A percentile compares a stretch with the other conserved stretches of the same genome.
phyloP scores from a whole-genome alignment of 2,113 vertebrate genomes.

The Sturnira hondurensis region DNA sequence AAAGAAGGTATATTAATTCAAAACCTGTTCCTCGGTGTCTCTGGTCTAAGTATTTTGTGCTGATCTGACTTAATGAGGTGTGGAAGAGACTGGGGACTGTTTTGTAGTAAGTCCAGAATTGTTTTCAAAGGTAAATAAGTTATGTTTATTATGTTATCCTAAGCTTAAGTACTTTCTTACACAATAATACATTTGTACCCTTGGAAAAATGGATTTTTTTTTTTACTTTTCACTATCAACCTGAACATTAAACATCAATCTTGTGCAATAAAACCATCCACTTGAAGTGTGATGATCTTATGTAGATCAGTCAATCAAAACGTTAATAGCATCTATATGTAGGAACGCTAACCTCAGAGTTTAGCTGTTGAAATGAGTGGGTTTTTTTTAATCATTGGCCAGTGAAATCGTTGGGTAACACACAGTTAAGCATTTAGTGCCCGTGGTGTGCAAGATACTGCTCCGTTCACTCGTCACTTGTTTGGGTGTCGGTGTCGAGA shows the following conservation, averaged over 20 bases:
- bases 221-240: neutral
- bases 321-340: neutral
- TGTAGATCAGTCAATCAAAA: neutral
- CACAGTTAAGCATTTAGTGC: neutral
- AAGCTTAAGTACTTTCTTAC: neutral
- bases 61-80: neutral
- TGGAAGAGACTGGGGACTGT: neutral
- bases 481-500: neutral
- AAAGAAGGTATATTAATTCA: constrained; percentile 83
- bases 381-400: neutral
- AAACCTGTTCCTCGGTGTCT: neutral
- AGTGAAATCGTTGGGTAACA: neutral
- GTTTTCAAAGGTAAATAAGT: constrained; percentile 3
- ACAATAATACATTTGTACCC: neutral
- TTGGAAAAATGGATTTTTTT: constrained; percentile 11
- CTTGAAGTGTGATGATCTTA: constrained; percentile 4
- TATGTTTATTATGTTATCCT: neutral
- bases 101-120: constrained; percentile 15
- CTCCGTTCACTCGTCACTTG: neutral
- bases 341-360: neutral
- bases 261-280: neutral
- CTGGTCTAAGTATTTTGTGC: neutral
- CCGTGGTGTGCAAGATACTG: too few species aligned
- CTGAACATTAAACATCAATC: constrained; percentile 37
- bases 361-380: neutral